Evolutionary conservation across 1,140 invertebrate genomes (phyloP).

Genomic region (Anadara kagoshimensis): DNA sequence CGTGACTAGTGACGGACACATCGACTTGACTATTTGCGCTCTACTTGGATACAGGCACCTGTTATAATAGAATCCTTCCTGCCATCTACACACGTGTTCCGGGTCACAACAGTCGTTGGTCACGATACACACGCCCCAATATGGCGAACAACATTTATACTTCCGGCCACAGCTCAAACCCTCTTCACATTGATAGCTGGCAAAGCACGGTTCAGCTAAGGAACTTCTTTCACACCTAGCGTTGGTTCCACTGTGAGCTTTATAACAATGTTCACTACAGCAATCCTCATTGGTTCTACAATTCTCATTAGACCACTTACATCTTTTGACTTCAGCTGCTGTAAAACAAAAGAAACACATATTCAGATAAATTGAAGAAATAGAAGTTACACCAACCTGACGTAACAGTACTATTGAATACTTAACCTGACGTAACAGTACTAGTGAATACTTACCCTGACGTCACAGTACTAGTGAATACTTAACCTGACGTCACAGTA

Average conservation of each 20-base stretch:
- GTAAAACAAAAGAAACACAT: too few species aligned
- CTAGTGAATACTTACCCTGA: too few species aligned
- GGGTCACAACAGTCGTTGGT: constrained; percentile 24
- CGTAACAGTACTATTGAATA: too few species aligned
- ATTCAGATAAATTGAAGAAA: too few species aligned
- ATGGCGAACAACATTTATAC: constrained; percentile 28
- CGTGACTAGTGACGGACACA: too few species aligned
- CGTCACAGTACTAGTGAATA: too few species aligned
- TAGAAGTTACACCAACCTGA: too few species aligned
- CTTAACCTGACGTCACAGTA: too few species aligned
- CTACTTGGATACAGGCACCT: constrained; percentile 20
- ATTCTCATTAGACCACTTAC: constrained; percentile 30
- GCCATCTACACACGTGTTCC: constrained; percentile 20
- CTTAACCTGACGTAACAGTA: too few species aligned
- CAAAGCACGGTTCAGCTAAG: constrained; percentile 20
- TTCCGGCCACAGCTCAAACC: constrained; percentile 24
- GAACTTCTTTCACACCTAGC: constrained; percentile 18
- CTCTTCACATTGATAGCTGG: constrained; percentile 28
- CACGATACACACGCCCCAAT: constrained; percentile 22
- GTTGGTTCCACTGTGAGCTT: constrained; percentile 9
- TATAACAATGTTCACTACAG: constrained; percentile 14
- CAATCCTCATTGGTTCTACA: constrained; percentile 18
- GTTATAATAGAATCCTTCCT: constrained; percentile 26
- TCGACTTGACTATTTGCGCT: not conserved
- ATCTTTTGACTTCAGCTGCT: not conserved